Evolutionary conservation across 2,113 vertebrate species (phyloP).

Genomic region (Centropristis striata): DNA sequence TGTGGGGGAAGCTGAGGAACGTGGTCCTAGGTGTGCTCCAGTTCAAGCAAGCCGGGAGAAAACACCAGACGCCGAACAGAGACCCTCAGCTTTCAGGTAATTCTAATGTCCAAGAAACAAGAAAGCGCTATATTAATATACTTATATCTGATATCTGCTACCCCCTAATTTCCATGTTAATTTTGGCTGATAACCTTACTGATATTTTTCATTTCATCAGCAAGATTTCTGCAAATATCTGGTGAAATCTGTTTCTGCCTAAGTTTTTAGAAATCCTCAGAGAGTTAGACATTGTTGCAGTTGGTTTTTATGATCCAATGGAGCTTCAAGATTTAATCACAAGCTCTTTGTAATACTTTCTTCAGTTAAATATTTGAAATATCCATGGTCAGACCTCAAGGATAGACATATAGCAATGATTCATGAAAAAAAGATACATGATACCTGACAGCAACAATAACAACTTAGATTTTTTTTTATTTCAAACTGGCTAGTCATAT

Average conservation of each 20-base stretch:
- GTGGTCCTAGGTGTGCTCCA: conserved; percentile 93
- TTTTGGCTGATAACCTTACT: not conserved
- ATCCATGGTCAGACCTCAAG: too few relatives aligned
- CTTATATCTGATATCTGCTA: not conserved
- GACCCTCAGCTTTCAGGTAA: conserved; percentile 91
- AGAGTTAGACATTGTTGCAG: too few relatives aligned
- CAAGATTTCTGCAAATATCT: not conserved
- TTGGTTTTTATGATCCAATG: too few relatives aligned
- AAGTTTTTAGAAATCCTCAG: too few relatives aligned
- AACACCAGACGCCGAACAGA: conserved; percentile 79
- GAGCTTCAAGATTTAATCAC: too few relatives aligned
- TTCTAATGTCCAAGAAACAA: not conserved
- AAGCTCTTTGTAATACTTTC: too few relatives aligned
- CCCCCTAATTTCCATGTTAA: not conserved
- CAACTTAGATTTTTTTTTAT: not conserved
- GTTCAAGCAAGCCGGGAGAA: conserved; percentile 95
- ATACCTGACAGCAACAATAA: too few relatives aligned
- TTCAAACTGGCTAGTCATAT: not conserved
- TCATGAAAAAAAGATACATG: too few relatives aligned
- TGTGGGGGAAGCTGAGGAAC: conserved; percentile 97
- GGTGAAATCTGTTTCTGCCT: too few relatives aligned
- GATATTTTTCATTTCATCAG: not conserved
- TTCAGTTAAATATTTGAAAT: too few relatives aligned
- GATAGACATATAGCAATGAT: too few relatives aligned
- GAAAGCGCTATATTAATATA: not conserved